These are phyloP conservation scores for Drosophila micromelanica DNA, from an alignment of 1,140 invertebrate species.

Conservation along the genomic window DNA sequence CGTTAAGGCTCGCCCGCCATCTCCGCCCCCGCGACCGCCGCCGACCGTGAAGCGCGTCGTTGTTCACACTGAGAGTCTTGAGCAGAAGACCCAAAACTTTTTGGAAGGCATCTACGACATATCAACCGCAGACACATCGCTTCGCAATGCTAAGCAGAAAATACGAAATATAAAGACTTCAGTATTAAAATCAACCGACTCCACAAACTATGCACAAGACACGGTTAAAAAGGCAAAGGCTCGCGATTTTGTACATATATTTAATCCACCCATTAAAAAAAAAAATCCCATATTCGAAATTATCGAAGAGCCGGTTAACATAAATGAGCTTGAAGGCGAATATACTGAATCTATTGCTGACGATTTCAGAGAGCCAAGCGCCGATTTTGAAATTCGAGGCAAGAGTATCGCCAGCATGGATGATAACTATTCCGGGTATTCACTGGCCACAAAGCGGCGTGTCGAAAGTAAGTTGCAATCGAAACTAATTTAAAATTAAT, in stretches of 20 bases:
- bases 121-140: slow-evolving; percentile 71
- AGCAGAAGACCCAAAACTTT: slow-evolving; percentile 82
- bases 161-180: slow-evolving; percentile 81
- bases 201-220: slow-evolving; percentile 79
- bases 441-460: slow-evolving; percentile 64
- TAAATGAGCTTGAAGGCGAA: slow-evolving; percentile 68
- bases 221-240: slow-evolving; percentile 83
- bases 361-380: slow-evolving; percentile 80
- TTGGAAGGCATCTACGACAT: slow-evolving; percentile 79
- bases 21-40: slow-evolving; percentile 76
- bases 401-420: slow-evolving; percentile 79
- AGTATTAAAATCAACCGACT: slow-evolving; percentile 77
- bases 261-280: slow-evolving; percentile 76
- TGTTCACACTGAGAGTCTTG: slow-evolving; percentile 79
- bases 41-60: slow-evolving; percentile 75
- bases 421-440: slow-evolving; percentile 82
- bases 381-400: slow-evolving; percentile 68
- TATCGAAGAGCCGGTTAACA: slow-evolving; percentile 75
- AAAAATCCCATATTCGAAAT: slow-evolving; percentile 77
- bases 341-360: slow-evolving; percentile 80
- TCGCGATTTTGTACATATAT: slow-evolving; percentile 82
- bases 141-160: slow-evolving; percentile 82
- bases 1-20: slow-evolving; percentile 72
- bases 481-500: not conserved
- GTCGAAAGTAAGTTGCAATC: slow-evolving; percentile 76